Evolutionary conservation across 2,888 invertebrate species (phyloP).

Genomic region (Lepidonotus clava): DNA sequence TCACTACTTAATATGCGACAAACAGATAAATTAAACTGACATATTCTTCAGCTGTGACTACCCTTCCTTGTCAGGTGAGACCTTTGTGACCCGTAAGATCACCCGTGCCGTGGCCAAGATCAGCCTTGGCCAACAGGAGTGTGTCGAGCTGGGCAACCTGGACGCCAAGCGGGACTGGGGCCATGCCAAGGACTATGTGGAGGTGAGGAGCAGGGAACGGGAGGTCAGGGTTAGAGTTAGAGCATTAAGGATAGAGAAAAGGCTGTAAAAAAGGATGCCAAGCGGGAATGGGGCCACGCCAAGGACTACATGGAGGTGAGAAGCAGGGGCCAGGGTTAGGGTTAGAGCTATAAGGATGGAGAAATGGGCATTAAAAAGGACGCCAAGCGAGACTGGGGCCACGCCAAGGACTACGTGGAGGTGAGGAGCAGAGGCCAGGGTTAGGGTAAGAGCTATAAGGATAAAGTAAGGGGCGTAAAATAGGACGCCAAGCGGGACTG

Average conservation of each 20-base stretch:
- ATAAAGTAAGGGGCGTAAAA: too few species aligned
- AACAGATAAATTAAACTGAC: too few species aligned
- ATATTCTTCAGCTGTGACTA: too few species aligned
- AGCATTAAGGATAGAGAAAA: too few species aligned
- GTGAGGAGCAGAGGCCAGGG: constrained; percentile 81
- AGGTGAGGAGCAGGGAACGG: constrained; percentile 83
- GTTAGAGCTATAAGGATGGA: too few species aligned
- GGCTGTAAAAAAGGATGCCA: too few species aligned
- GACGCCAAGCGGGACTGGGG: constrained; percentile 99
- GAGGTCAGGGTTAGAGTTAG: too few species aligned
- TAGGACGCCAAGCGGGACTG: constrained; percentile 97
- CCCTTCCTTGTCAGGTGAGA: too few species aligned
- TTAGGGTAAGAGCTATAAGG: too few species aligned
- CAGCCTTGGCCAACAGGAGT: constrained; percentile 90
- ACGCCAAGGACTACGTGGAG: constrained; percentile 93
- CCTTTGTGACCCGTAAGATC: constrained; percentile 98
- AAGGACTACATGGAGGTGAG: constrained; percentile 95
- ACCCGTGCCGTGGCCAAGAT: constrained; percentile 99
- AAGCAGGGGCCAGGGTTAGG: not conserved
- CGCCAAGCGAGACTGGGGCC: constrained; percentile 98
- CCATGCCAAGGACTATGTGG: constrained; percentile 91
- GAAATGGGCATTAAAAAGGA: too few species aligned
- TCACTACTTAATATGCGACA: too few species aligned
- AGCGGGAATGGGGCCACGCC: constrained; percentile 95
- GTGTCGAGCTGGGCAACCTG: constrained; percentile 94